Evolutionary conservation across 1,140 invertebrate species (phyloP).

Genomic region (Bombus pascuorum): DNA sequence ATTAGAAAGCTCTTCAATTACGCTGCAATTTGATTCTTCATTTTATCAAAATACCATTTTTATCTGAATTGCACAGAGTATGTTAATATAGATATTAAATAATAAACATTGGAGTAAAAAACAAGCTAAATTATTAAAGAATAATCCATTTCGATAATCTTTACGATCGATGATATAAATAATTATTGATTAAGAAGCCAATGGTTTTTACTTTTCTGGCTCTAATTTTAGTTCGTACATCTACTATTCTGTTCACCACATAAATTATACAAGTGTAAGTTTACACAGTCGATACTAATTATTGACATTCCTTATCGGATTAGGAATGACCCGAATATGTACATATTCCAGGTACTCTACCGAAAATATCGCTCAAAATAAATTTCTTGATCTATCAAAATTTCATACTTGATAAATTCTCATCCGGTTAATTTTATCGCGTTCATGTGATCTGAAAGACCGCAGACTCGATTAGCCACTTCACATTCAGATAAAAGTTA

Average conservation of each 20-base stretch:
- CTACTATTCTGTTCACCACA: not conserved
- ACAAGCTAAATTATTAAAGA: not conserved
- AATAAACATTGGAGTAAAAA: not conserved
- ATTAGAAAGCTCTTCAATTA: too few relatives aligned
- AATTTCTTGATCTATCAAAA: conserved; percentile 23
- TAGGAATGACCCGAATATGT: not conserved
- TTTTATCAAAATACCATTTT: too few relatives aligned
- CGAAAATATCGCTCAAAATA: conserved; percentile 6
- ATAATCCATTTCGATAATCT: not conserved
- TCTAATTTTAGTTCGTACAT: not conserved
- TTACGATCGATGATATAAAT: not conserved
- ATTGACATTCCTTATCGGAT: not conserved
- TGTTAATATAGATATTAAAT: not conserved
- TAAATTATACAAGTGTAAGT: not conserved
- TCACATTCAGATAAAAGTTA: not conserved
- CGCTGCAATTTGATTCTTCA: too few relatives aligned
- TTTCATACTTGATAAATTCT: not conserved
- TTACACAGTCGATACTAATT: not conserved
- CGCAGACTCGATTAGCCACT: not conserved
- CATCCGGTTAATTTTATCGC: conserved; percentile 21
- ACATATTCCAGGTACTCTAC: not conserved
- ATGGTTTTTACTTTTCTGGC: not conserved
- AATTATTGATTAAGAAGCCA: not conserved
- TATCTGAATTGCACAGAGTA: not conserved
- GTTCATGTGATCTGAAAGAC: too few relatives aligned